Evolutionary conservation across 2,797 vertebrate genomes (phyloP).

Genomic region (Mastacembelus armatus): DNA sequence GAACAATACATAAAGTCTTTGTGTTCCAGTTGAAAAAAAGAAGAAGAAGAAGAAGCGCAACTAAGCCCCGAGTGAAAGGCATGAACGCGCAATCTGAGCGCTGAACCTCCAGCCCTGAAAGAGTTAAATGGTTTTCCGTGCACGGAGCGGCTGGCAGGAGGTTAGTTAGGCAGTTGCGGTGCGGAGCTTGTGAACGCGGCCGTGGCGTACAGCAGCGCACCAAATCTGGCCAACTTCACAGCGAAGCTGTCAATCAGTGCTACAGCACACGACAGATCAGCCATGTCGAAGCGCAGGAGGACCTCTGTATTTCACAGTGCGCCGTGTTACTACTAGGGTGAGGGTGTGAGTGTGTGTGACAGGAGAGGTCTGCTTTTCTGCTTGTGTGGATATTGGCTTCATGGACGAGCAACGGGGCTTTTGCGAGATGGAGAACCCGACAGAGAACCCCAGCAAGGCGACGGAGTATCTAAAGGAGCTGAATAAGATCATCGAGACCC

Average conservation of each 20-base stretch:
- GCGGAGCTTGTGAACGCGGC: conserved; percentile 69
- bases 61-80: not conserved
- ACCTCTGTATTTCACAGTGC: conserved; percentile 63
- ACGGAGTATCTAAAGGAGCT: conserved; percentile 94
- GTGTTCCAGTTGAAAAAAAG: too few relatives aligned
- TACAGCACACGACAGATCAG: conserved; percentile 41
- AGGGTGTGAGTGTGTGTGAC: not conserved
- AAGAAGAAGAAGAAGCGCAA: too few relatives aligned
- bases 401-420: conserved; percentile 79
- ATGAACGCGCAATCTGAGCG: conserved; percentile 5
- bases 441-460: conserved; percentile 92
- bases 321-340: conserved; percentile 48
- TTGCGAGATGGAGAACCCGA: conserved; percentile 87
- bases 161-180: conserved; percentile 66
- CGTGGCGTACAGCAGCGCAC: conserved; percentile 59
- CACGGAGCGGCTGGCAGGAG: conserved; percentile 62
- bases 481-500: conserved; percentile 94
- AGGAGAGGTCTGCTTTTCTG: conserved; percentile 11
- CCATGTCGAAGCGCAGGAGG: conserved; percentile 78
- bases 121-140: conserved; percentile 74
- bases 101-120: conserved; percentile 36
- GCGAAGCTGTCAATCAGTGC: conserved; percentile 43
- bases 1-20: too few relatives aligned
- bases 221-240: conserved; percentile 65
- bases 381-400: conserved; percentile 52